Conservation (phyloP, 30 jellyfish, hydroid and myxozoan genomes). For the Aurelia sp. region DNA sequence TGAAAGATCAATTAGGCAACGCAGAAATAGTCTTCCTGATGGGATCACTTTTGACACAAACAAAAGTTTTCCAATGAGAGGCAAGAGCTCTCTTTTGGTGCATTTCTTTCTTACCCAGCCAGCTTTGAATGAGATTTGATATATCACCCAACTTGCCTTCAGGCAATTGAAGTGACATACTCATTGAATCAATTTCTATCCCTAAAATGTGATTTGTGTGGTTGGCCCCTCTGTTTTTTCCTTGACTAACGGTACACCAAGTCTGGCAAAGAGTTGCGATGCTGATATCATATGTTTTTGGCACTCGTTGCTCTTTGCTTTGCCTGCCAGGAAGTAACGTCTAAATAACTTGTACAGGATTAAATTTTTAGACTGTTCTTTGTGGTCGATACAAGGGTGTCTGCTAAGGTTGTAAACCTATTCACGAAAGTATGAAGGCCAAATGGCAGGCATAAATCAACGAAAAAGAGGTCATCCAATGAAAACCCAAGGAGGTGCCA, state of each 20-base stretch:
- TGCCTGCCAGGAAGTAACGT: constrained; percentile 36
- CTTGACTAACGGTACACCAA: neutral
- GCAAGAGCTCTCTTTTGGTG: constrained; percentile 14
- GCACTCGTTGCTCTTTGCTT: neutral
- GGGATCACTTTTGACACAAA: neutral
- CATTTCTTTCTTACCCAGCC: neutral
- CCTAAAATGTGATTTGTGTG: neutral
- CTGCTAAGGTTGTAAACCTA: constrained; percentile 8
- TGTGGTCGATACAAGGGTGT: neutral
- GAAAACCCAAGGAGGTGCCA: constrained; percentile 56
- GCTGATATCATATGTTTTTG: neutral
- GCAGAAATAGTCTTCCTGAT: no score
- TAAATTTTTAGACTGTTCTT: neutral
- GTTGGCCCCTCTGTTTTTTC: constrained; percentile 17
- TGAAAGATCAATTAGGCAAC: no score
- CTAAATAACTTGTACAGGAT: constrained; percentile 17
- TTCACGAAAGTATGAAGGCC: neutral
- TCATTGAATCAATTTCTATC: neutral
- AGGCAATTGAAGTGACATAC: neutral
- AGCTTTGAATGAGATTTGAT: neutral
- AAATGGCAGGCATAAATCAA: neutral
- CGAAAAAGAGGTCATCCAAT: constrained; percentile 1
- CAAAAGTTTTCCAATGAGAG: constrained; percentile 26
- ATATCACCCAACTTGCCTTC: neutral
- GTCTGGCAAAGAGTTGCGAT: neutral